These are phyloP conservation scores for Arion vulgaris DNA, from an alignment of 1,140 invertebrate genomes.

Conservation along the genomic window DNA sequence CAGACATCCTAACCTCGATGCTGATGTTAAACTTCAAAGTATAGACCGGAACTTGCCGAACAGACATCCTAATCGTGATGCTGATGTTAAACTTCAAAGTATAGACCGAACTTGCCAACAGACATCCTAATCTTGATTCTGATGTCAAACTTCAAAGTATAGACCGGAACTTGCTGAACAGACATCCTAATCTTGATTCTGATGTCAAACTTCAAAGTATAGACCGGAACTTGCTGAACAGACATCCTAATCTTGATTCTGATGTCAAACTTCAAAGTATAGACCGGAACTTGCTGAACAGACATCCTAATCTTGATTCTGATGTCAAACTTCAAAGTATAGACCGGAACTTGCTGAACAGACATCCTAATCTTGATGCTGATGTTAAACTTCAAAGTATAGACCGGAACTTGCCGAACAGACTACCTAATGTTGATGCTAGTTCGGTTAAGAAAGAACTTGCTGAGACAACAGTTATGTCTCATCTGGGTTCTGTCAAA, in stretches of 20 bases:
- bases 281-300: not conserved
- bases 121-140: slow-evolving; percentile 9
- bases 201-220: not conserved
- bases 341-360: not conserved
- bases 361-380: not conserved
- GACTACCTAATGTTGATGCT: slow-evolving; percentile 3
- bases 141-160: not conserved
- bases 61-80: not conserved
- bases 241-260: slow-evolving; percentile 9
- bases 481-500: slow-evolving; percentile 10
- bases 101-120: not conserved
- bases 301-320: slow-evolving; percentile 9
- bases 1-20: not conserved
- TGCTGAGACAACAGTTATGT: slow-evolving; percentile 14
- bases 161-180: not conserved
- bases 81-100: not conserved
- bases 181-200: slow-evolving; percentile 9
- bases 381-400: not conserved
- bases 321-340: not conserved
- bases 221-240: not conserved
- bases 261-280: not conserved
- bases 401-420: not conserved
- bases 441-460: not conserved
- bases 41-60: not conserved
- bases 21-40: not conserved